phyloP scores from a whole-genome alignment of 1,140 invertebrate genomes.

The Drosophila willistoni region DNA sequence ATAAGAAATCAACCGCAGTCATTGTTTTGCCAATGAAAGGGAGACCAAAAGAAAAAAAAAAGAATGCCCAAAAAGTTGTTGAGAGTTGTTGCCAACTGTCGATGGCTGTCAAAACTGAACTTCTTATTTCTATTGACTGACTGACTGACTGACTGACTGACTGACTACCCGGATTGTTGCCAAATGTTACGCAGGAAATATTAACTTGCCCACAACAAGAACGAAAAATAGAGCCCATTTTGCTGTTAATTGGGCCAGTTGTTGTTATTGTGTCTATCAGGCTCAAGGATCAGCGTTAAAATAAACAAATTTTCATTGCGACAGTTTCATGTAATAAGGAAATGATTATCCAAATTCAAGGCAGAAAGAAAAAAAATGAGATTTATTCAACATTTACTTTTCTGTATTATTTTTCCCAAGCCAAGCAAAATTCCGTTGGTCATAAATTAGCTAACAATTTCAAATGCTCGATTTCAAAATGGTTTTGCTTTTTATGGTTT shows the following conservation, averaged over 20 bases:
- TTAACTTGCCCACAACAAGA: slow-evolving; percentile 51
- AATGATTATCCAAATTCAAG: slow-evolving; percentile 51
- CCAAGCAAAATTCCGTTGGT: slow-evolving; percentile 44
- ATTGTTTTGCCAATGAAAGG: slow-evolving; percentile 47
- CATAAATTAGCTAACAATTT: slow-evolving; percentile 60
- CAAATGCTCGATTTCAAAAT: slow-evolving; percentile 60
- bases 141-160: slow-evolving; percentile 9
- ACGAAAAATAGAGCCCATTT: slow-evolving; percentile 4
- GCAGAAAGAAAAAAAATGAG: slow-evolving; percentile 11
- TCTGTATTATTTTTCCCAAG: neutral
- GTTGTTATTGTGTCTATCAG: slow-evolving; percentile 57
- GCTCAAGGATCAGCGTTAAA: slow-evolving; percentile 48
- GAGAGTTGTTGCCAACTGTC: slow-evolving; percentile 54
- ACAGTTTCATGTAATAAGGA: slow-evolving; percentile 73
- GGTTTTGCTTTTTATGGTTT: neutral
- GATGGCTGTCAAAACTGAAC: slow-evolving; percentile 69
- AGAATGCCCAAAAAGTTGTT: slow-evolving; percentile 13
- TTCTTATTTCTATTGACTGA: neutral
- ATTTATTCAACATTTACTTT: slow-evolving; percentile 9
- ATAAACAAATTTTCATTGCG: slow-evolving; percentile 75
- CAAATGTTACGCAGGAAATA: slow-evolving; percentile 69
- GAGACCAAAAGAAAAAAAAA: slow-evolving; percentile 22
- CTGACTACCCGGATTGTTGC: slow-evolving; percentile 37
- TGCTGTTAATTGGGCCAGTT: slow-evolving; percentile 72
- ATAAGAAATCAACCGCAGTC: slow-evolving; percentile 75